Conservation (phyloP, 2,797 vertebrate species). For the Phylloscopus collybita region DNA sequence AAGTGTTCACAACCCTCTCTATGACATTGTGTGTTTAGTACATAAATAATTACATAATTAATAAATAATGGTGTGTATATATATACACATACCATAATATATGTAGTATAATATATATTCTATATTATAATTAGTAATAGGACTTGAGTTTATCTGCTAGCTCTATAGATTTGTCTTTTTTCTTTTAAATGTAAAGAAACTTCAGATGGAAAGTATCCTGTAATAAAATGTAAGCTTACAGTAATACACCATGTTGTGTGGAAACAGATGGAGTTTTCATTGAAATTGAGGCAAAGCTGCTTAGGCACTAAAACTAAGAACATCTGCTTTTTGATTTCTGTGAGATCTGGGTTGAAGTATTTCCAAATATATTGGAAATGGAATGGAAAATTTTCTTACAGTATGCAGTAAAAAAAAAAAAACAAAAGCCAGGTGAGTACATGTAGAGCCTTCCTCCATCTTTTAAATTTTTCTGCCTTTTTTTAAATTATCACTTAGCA, state of each 20-base stretch:
- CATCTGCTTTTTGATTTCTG: constrained; percentile 45
- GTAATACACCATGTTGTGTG: neutral
- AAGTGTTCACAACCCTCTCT: neutral
- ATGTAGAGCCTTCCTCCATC: neutral
- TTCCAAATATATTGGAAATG: constrained; percentile 10
- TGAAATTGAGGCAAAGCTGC: constrained; percentile 37
- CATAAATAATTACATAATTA: neutral
- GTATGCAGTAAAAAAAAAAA: neutral
- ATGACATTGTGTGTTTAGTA: neutral
- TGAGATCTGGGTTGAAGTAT: constrained; percentile 1
- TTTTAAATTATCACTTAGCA: neutral
- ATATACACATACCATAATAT: neutral
- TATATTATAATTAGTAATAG: neutral
- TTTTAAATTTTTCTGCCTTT: neutral
- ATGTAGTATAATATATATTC: neutral
- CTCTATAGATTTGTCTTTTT: neutral
- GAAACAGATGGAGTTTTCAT: constrained; percentile 60
- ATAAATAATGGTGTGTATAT: neutral
- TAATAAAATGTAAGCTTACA: constrained; percentile 34
- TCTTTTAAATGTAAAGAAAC: neutral
- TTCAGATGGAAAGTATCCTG: constrained; percentile 36
- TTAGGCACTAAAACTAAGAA: constrained; percentile 23
- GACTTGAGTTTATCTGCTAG: neutral
- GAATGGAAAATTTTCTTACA: neutral
- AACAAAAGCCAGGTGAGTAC: neutral